These are phyloP conservation scores for Grammomys dolichurus DNA, from an alignment of 2,113 vertebrate species.

Conservation along the genomic window DNA sequence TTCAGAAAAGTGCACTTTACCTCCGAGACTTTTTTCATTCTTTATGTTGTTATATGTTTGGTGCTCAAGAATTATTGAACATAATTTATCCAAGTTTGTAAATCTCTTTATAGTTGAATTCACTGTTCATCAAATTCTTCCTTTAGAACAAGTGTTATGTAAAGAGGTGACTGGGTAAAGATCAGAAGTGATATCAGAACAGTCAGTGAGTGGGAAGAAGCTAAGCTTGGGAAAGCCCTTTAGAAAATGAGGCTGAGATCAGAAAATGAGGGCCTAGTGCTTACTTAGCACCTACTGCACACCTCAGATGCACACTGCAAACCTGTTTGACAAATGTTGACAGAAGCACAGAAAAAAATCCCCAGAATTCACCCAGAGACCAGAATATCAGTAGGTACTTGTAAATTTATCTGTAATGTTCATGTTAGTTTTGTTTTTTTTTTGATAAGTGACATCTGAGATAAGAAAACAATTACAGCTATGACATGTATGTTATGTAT, in stretches of 20 bases:
- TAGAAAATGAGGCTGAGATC: neutral
- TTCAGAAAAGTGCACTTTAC: neutral
- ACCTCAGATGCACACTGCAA: neutral
- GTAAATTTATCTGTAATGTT: neutral
- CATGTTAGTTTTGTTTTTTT: neutral
- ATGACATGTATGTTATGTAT: neutral
- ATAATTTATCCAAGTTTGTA: neutral
- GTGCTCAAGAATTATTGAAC: neutral
- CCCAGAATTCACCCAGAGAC: neutral
- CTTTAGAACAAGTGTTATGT: neutral
- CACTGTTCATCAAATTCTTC: neutral
- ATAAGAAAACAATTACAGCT: conserved; percentile 8
- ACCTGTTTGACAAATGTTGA: neutral
- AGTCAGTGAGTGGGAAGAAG: neutral
- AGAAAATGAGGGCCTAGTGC: too few relatives aligned
- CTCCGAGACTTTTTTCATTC: neutral
- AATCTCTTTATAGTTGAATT: neutral
- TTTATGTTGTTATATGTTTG: neutral
- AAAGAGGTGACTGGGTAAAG: neutral
- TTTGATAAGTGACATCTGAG: neutral
- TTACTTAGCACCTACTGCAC: neutral
- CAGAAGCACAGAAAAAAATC: neutral
- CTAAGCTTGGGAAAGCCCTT: neutral
- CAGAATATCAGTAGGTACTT: neutral
- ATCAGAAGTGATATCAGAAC: neutral